Evolutionary conservation across 2,888 invertebrate species (phyloP), one percentile per base, ranked within the genome.

Genomic region (Temnothorax ravouxi): DNA sequence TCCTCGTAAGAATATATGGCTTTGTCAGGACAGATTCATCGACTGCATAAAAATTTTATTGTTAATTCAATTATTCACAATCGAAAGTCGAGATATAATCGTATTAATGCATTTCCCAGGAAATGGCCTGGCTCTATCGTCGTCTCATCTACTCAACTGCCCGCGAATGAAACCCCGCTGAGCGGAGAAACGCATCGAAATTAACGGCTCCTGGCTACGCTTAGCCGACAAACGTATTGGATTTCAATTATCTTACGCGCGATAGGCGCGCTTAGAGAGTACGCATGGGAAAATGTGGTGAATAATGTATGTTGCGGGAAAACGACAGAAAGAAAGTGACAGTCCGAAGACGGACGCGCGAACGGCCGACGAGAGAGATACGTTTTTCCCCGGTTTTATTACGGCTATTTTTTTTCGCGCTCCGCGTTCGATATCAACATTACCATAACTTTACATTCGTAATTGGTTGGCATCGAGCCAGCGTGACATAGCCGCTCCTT

Each of bases 391-490:
- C 44, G 29, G 13, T 82, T 87, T 86, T 89, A 88, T 85, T 84
- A 84, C 84, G 41, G 62, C 56, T 82, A 86, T 88, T 88, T 84
- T 87, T 85, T 64, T 47, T 47, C 47, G 9, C 41, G 71, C 29
- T 44, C n/a, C 81, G 54, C 83, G 76, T 61, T 72, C 89, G 79
- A 86, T 90, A 90, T 90, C 87, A 85, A 89, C 90, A 88, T 90
- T 89, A 90, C 89, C 86, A 89, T 90, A 90, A 90, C 88, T 90
- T 90, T 90, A 89, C 90, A 90, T 90, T 89, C 84, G 84, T 90
- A 90, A 90, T 90, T 90, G 90, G 87, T 83, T 90, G 90, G 90
- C 90, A 79, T 72, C 64, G 54, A 50, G 86, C 90, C 90, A 90
- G 83, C 74, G 13, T 80, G 84, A 84, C 84, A 83, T 83, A 84